Base-by-base conservation (phyloP, 2,888 invertebrate genomes). In the Zaprionus lineosus region DNA sequence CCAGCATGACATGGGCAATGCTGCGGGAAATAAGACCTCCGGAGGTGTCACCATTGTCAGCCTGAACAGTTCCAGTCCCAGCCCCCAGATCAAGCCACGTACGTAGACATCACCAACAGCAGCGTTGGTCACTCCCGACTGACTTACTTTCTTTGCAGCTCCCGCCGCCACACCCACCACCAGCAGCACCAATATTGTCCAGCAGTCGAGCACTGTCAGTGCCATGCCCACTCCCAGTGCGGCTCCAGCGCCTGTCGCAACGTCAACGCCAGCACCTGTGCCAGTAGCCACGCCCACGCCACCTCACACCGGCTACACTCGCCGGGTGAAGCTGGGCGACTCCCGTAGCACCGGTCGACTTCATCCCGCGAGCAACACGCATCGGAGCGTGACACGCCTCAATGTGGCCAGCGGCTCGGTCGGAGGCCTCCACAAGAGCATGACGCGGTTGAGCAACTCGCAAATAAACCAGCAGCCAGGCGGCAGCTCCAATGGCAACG, bases 11-110 rank as follows among this genome's bases (percentile, higher is more conserved):
- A 93, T 93, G 87, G 93, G 94, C 14, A 73, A 39, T 8, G 90
- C 92, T 28, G 26, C 36, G 8, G 93, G 93, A 84, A 94, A 93
- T 86, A 93, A 94, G 61, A 94, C 93, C 0, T 93, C 94, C 0
- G 93, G 94, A 1, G 95, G 95, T 24, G 94, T 95, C 3, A 96
- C 95, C 0, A 95, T 95, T 59, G 95, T 95, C 15, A 94, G 95
- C 87, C 92, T 95, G 8, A 94, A 94, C 33, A 93, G 92, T 28
- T 66, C 68, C 63, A 88, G 86, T 53, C 87, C 88, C 60, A 65
- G 55, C 40, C 64, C 72, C n/a, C n/a, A n/a, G 28, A 71, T 88
- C 0, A 88, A 86, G 64, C 87, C 88, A 70, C 74, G 88, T 87
- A 36, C 70, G 75, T 59, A 1, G n/a, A 2, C 9, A 2, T 11